These are phyloP conservation scores for Himalopsyche kuldschensis DNA, from an alignment of 2,888 invertebrate genomes.

Conservation along the genomic window DNA sequence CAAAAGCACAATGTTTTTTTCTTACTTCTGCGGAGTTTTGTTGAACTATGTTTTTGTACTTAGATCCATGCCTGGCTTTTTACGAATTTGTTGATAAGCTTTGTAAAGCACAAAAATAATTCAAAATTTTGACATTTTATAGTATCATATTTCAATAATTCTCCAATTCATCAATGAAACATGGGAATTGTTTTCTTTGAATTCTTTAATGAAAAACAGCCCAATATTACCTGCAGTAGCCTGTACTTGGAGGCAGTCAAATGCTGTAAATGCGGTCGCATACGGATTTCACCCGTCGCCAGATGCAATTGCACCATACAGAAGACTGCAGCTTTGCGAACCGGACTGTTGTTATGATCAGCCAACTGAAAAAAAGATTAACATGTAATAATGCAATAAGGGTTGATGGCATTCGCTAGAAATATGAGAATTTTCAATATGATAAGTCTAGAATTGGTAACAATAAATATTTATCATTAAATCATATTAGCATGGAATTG, in stretches of 20 bases:
- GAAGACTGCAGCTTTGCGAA: constrained; percentile 95
- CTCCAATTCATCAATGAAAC: no score
- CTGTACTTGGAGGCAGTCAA: constrained; percentile 90
- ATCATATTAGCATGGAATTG: background rate
- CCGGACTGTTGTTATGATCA: constrained; percentile 88
- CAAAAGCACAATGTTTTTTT: no score
- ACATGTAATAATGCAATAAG: background rate
- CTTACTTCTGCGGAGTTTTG: no score
- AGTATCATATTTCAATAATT: no score
- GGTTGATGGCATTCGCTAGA: no score
- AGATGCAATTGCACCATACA: constrained; percentile 95
- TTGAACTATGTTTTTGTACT: no score
- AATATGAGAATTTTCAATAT: no score
- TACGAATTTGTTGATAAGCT: no score
- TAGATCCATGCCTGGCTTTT: no score
- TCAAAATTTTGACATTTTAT: no score
- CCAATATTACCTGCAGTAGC: constrained; percentile 63
- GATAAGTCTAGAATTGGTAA: background rate
- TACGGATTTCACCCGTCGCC: constrained; percentile 82
- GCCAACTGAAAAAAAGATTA: constrained; percentile 68
- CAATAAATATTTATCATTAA: background rate
- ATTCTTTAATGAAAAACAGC: background rate
- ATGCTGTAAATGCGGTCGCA: constrained; percentile 78
- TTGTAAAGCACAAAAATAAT: no score
- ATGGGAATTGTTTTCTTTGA: no score